Base-by-base conservation (phyloP, 1,140 invertebrate genomes). In the Drosophila repletoides region DNA sequence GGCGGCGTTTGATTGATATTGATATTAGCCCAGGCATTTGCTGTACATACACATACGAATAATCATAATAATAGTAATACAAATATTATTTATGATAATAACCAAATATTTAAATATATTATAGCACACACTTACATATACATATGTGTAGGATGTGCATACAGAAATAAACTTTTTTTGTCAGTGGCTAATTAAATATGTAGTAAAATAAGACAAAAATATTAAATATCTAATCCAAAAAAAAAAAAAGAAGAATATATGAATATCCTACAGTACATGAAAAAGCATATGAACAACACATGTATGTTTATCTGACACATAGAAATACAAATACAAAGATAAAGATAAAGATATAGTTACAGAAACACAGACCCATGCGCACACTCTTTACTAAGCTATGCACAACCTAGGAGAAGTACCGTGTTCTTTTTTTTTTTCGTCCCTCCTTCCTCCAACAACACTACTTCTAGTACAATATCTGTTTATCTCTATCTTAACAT, bases 21-120 rank as follows among this genome's bases (percentile, higher is more conserved):
- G 72, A 80, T 76, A 83, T 83, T 79, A 60, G 31, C 26, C 38
- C 34, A 49, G 22, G 34, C 55, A 70, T 69, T 59, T 64, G 48
- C 58, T 72, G 45, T 21, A 58, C 17, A 56, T 34, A 58, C 41
- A 46, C 36, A 5, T 24, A 19, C 5, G 3, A 48, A 45, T 28
- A 28, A 19, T 12, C 12, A 43, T 15, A 43, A 58, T 21, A 21
- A 19, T 14, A 49, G 14, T 33, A 34, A 24, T 46, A 14, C 10
- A 45, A 9, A 28, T 28, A n/a, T n/a, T 26, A 45, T 22, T 17
- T 38, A 38, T 38, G 5, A 7, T 45, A 51, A 41, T 52, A 38
- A 15, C n/a, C n/a, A n/a, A n/a, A n/a, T n/a, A n/a, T 9, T 46
- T 19, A 19, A 36, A 15, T 46, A 65, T 48, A 48, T 33, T 24